These are phyloP conservation scores for Thaumetopoea pityocampa DNA, from an alignment of 1,140 invertebrate species.

Conservation along the genomic window DNA sequence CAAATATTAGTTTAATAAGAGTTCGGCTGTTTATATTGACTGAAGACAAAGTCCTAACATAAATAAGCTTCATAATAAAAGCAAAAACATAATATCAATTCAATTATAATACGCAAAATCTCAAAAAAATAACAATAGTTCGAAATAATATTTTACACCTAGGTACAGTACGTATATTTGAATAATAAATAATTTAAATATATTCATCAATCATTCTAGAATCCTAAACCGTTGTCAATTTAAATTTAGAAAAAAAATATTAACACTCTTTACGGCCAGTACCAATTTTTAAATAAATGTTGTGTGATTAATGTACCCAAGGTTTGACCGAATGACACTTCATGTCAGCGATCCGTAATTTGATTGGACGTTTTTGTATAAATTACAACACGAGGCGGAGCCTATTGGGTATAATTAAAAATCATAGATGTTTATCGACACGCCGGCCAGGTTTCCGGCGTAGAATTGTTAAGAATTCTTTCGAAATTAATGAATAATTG, in stretches of 20 bases:
- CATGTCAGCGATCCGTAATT: conserved; percentile 50
- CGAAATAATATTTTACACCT: too few relatives aligned
- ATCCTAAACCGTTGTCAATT: conserved; percentile 24
- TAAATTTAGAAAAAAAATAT: conserved; percentile 32
- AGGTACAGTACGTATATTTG: too few relatives aligned
- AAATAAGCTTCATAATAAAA: too few relatives aligned
- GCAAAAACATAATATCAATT: too few relatives aligned
- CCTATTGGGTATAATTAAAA: conserved; percentile 66
- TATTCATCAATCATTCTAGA: conserved; percentile 17
- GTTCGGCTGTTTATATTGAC: too few relatives aligned
- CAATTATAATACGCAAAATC: too few relatives aligned
- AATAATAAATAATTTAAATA: too few relatives aligned
- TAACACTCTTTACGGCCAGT: conserved; percentile 21
- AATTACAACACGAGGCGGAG: conserved; percentile 57
- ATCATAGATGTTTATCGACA: conserved; percentile 64
- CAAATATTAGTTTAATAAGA: too few relatives aligned
- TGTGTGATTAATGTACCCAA: conserved; percentile 51
- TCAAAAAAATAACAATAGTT: too few relatives aligned
- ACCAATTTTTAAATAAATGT: conserved; percentile 48
- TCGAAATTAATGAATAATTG: conserved; percentile 9
- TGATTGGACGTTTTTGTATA: conserved; percentile 68
- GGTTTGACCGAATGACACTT: conserved; percentile 46
- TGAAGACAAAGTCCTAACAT: too few relatives aligned
- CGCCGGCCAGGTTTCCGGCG: conserved; percentile 60
- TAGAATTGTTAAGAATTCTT: conserved; percentile 37